Percentiles rank a stretch among this genome's conserved stretches.
Conservation (phyloP, 2,888 invertebrate species). For the Acleris sparsana region DNA sequence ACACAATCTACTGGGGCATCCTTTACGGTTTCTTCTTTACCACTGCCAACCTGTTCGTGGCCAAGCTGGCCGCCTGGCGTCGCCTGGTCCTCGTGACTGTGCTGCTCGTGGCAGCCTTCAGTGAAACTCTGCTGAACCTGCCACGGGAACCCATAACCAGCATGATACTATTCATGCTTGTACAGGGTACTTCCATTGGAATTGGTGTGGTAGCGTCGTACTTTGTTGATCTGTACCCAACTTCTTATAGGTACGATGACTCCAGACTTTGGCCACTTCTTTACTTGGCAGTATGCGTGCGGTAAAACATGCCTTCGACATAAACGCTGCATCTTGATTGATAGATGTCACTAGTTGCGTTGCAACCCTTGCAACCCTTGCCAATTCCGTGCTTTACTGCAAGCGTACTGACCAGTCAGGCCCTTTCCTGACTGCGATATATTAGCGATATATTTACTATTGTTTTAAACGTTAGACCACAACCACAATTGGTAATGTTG, state of each 20-base stretch:
- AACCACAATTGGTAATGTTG: too few species aligned
- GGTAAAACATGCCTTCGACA: too few species aligned
- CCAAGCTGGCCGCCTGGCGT: constrained; percentile 74
- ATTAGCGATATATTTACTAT: too few species aligned
- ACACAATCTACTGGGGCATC: constrained; percentile 84
- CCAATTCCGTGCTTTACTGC: too few species aligned
- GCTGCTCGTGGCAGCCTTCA: constrained; percentile 75
- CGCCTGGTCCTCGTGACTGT: constrained; percentile 69
- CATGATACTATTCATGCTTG: constrained; percentile 54
- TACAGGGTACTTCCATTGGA: constrained; percentile 53
- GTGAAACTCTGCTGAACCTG: constrained; percentile 78
- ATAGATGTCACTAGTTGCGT: too few species aligned
- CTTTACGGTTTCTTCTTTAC: constrained; percentile 83
- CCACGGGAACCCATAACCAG: constrained; percentile 52
- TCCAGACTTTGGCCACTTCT: too few species aligned
- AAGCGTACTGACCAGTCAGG: too few species aligned
- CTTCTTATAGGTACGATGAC: constrained; percentile 54
- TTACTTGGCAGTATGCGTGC: too few species aligned
- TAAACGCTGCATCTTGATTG: too few species aligned
- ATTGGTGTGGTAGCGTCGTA: constrained; percentile 56
- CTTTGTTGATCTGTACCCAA: constrained; percentile 65
- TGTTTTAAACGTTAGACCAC: too few species aligned
- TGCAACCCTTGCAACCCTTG: too few species aligned
- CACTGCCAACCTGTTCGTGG: constrained; percentile 72
- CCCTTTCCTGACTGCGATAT: too few species aligned